Percentiles rank a stretch among this genome's conserved stretches.
phyloP scores from a whole-genome alignment of 2,113 vertebrate species.

The Sinocyclocheilus grahami region DNA sequence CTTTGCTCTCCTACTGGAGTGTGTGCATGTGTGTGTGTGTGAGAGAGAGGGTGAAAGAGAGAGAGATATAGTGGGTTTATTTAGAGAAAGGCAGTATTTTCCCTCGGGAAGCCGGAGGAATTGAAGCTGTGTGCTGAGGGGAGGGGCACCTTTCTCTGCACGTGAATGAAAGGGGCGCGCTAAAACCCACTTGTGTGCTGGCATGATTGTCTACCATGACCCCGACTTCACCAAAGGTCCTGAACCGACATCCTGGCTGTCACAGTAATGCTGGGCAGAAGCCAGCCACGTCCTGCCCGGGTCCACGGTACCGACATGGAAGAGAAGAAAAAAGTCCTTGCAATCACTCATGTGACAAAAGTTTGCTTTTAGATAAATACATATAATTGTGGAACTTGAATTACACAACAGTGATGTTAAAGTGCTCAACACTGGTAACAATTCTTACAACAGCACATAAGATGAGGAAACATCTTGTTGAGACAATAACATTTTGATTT shows the following conservation, averaged over 20 bases:
- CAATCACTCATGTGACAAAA: not conserved
- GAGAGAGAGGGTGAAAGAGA: conserved; percentile 40
- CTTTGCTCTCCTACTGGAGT: conserved; percentile 42
- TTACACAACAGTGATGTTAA: not conserved
- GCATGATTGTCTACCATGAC: conserved; percentile 62
- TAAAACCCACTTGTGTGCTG: conserved; percentile 67
- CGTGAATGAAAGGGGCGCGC: conserved; percentile 59
- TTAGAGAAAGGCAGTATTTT: conserved; percentile 58
- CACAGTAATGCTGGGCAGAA: conserved; percentile 48
- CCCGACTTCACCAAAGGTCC: conserved; percentile 59
- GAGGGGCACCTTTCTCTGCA: conserved; percentile 62
- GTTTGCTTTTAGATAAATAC: not conserved
- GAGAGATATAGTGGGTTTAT: conserved; percentile 47
- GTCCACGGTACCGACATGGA: conserved; percentile 24
- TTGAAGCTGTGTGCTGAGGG: conserved; percentile 62
- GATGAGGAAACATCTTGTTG: not conserved
- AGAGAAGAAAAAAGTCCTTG: not conserved
- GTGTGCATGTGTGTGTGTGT: conserved; percentile 39
- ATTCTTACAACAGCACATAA: not conserved
- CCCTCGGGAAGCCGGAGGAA: conserved; percentile 61
- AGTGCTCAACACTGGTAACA: not conserved
- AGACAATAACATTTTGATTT: not conserved
- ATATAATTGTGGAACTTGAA: not conserved
- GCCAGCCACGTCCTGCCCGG: conserved; percentile 18
- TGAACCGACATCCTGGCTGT: conserved; percentile 61